Evolutionary conservation across 1,140 invertebrate genomes (phyloP).

Genomic region (Drosophila albomicans): DNA sequence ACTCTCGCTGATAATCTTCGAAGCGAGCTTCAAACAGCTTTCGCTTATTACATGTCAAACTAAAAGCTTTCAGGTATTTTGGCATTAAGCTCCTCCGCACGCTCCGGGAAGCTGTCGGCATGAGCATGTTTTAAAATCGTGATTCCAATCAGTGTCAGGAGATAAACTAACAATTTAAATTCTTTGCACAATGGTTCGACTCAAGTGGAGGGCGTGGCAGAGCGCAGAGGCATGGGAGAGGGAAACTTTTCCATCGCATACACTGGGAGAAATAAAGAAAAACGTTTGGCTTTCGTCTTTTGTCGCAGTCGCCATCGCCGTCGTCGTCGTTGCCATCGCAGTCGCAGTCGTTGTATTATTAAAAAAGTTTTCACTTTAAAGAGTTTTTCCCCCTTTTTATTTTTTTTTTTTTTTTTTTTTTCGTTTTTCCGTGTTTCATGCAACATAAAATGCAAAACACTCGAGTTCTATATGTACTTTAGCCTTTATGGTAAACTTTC

Average conservation of each 20-base stretch:
- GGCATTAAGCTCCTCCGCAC: conserved; percentile 26
- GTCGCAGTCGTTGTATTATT: conserved; percentile 76
- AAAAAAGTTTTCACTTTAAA: conserved; percentile 79
- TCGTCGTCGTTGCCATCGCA: conserved; percentile 36
- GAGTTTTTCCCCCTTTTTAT: conserved; percentile 46
- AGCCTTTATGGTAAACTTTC: conserved; percentile 77
- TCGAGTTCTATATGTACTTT: conserved; percentile 71
- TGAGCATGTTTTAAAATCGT: conserved; percentile 34
- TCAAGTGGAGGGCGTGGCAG: conserved; percentile 8
- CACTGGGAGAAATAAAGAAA: conserved; percentile 10
- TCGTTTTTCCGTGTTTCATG: conserved; percentile 40
- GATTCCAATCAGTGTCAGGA: conserved; percentile 61
- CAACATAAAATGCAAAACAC: conserved; percentile 79
- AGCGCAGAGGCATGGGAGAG: neutral
- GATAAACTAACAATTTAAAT: conserved; percentile 81
- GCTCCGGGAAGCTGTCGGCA: conserved; percentile 25
- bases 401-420: conserved; percentile 1
- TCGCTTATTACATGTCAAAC: conserved; percentile 35
- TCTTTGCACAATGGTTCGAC: conserved; percentile 47
- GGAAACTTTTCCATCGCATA: neutral
- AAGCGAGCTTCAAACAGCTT: conserved; percentile 25
- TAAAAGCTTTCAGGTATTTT: conserved; percentile 23
- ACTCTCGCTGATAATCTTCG: conserved; percentile 18
- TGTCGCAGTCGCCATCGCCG: conserved; percentile 20
- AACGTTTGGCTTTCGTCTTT: conserved; percentile 20